Base-by-base conservation (phyloP, 2,797 vertebrate species). In the Hippoglossus hippoglossus region DNA sequence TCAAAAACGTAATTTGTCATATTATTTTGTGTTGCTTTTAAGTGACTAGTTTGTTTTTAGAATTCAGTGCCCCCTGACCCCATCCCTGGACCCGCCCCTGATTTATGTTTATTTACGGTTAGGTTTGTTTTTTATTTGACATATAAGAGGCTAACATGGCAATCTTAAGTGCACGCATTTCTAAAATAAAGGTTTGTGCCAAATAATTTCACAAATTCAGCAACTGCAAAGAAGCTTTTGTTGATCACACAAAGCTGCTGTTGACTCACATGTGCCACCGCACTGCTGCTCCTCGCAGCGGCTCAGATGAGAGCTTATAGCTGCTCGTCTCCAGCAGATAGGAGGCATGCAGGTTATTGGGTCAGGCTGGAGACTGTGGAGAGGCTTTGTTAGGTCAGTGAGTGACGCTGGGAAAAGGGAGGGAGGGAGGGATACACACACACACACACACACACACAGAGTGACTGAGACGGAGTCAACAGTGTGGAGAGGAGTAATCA, bases 281-380 rank as follows among this genome's bases (percentile, higher is more conserved):
- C 34, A 44, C 68, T 52, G 73, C 74, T 26, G 73, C 53, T 26
- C 63, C 36, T 52, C 5, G 52, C 44, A 52, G 61, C 1, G 2
- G 44, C 59, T 74, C 71, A 71, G 61, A 73, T 74, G 59, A 73
- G 61, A 80, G 82, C 63, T 79, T 83, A 68, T 44, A 63, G 77
- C 63, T 16, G 67, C 64, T 61, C 6, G 59, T 75, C 61, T 85
- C 73, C 69, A 54, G 80, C 82, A 81, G 78, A 87, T 77, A 67
- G 70, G 71, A 87, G 81, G 62, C 83, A 80, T 84, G 77, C 86
- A 87, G 91, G 89, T 92, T 91, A 93, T 87, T 92, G 89, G 89
- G 89, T 93, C 89, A 93, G 84, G 50, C 82, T 81, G 80, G 85
- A 82, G 83, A 79, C 86, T 89, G 84, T 80, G 79, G 77, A 83